These are phyloP conservation scores for Epizoanthus illoricatus DNA, from an alignment of 92 coral and sea anemone species.

Conservation along the genomic window DNA sequence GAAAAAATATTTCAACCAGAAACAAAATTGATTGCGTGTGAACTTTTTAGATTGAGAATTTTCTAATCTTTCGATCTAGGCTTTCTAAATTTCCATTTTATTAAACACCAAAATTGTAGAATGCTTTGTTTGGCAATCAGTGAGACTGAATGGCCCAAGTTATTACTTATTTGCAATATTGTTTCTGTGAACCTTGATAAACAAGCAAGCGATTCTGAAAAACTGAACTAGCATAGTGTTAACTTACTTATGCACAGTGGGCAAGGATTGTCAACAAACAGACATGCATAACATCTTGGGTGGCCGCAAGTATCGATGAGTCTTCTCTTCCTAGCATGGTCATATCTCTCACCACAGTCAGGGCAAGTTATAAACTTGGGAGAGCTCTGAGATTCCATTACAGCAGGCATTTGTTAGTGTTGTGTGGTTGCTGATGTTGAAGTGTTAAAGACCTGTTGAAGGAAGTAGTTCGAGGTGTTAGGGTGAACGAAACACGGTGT, in stretches of 20 bases:
- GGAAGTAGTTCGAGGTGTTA: neutral
- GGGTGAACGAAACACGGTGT: no score
- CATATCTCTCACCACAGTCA: constrained; percentile 89
- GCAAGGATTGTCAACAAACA: constrained; percentile 86
- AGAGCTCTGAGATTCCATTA: constrained; percentile 70
- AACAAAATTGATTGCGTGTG: no score
- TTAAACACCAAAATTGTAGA: neutral
- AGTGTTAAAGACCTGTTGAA: constrained; percentile 17
- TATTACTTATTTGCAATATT: neutral
- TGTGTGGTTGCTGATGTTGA: neutral
- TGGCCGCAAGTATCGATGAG: constrained; percentile 96
- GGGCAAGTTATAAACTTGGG: constrained; percentile 97
- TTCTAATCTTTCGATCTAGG: no score
- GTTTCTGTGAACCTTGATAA: neutral
- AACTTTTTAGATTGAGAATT: no score
- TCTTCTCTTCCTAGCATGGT: constrained; percentile 77
- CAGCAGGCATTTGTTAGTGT: constrained; percentile 68
- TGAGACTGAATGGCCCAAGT: neutral
- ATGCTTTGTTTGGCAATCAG: neutral
- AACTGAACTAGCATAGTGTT: neutral
- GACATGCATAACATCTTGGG: constrained; percentile 91
- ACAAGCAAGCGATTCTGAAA: neutral
- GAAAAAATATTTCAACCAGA: no score
- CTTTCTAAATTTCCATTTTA: no score
- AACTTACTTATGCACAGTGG: constrained; percentile 91